Evolutionary conservation across 2,113 vertebrate species (phyloP), one percentile per base, ranked within the genome.

Genomic region (Calidris pygmaea): DNA sequence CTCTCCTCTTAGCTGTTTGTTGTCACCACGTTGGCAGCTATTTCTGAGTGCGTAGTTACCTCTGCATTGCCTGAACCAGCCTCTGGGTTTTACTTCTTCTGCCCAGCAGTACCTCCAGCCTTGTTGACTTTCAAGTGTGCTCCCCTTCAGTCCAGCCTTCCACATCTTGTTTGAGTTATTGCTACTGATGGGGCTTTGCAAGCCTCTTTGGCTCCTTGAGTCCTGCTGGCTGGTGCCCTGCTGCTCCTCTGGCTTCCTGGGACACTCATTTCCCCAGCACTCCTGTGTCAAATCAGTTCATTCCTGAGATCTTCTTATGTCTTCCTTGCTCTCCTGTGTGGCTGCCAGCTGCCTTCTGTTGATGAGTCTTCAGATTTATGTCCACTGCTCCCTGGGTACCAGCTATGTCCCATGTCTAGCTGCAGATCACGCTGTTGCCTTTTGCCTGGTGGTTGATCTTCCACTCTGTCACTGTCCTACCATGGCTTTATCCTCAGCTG

Each of bases 1-100:
- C 92, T 96, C 81, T 41, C 30, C 87, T 79, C n/a, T 74, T 85
- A 76, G 85, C 78, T 96, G 90, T 96, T 97, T 88, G 85, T 90
- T 96, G 77, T 76, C 4, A 1, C 84, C 43, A 35, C 70, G 78
- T 76, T 95, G 92, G 89, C 96, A 95, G 91, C 93, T 93, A 82
- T 95, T 83, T 72, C 93, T n/a, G 63, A 85, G 50, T 0, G 0
- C 4, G 0, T 35, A 75, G 87, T 39, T 82, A n/a, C 19, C 68
- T 39, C 78, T 66, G 47, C 58, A 22, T 3, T 63, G 63, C 55
- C 82, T 60, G 30, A 85, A 58, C 74, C 3, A 6, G 29, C 43
- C 39, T 56, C 66, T 85, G 60, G 12, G 50, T 90, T 81, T 14
- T 66, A 75, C 62, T 79, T 58, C 81, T 87, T 34, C 71, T 3